Evolutionary conservation across 2,888 invertebrate species (phyloP), one percentile per base, ranked within the genome.

Genomic region (Ornithoptera alexandrae): DNA sequence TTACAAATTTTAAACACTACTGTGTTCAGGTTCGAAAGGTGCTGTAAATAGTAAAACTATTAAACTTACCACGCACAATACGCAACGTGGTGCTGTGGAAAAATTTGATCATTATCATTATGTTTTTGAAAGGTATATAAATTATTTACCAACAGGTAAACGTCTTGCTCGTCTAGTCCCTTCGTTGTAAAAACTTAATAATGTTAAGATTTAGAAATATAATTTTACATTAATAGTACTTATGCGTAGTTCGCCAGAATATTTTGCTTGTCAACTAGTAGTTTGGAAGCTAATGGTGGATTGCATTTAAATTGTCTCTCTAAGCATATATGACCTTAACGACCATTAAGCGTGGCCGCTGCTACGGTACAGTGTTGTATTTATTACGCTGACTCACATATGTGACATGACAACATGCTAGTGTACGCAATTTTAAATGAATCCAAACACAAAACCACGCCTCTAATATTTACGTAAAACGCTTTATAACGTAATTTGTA

Each of bases 271-370:
- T 1, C 20, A 56, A 56, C 56, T 46, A 46, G 58, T 59, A 57
- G 58, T 68, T 50, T 59, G 63, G 57, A 68, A 50, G 68, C 68
- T 63, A 68, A 68, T 68, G 63, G 63, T 68, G 68, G 50, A 63
- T 63, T 68, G 68, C 63, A 62, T 68, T 68, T 68, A 50, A 62
- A 63, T 58, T 62, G 57, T 68, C 66, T 53, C 68, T 64, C 68
- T 68, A 60, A 64, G 60, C 64, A 64, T 53, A 59, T 36, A 60
- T 57, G 68, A 59, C 58, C 63, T 50, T 62, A 68, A 66, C 66
- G 66, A 62, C 22, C 50, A 68, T 63, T 68, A 68, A 68, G 68
- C 59, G 58, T 63, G 36, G 62, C 50, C 57, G 50, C 46, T 42
- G 62, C 46, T 36, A 36, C 6, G 53, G 58, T 58, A 24, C 46